Evolutionary conservation across 1,140 invertebrate genomes (phyloP), one percentile per base, ranked within the genome.

Genomic region (Trichomalopsis sarcophagae): DNA sequence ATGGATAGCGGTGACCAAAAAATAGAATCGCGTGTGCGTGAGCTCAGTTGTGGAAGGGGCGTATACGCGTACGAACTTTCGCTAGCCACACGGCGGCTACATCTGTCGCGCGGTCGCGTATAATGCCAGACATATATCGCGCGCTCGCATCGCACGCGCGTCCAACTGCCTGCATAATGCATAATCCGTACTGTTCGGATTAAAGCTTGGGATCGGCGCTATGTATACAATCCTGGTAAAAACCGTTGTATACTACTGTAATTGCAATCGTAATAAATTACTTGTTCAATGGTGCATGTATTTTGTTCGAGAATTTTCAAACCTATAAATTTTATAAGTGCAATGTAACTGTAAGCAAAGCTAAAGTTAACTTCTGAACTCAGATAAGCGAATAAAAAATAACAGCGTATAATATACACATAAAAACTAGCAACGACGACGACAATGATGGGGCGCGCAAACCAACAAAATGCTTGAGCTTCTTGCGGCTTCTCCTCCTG

Each of bases 401-500:
- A 36, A 36, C 4, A 36, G 3, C 33, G 5, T 36, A 36, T 36
- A 36, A 36, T 36, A 36, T 36, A 36, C 33, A 36, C 33, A 4
- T 6, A 6, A 4, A 36, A 36, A 36, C 33, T 36, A 3, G 33
- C 33, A 36, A 36, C 33, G 33, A 36, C 3, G 33, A 6, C 5
- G 33, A 36, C 33, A 6, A 36, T 6, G 33, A 36, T 6, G 33
- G 5, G 33, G 5, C 33, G 33, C 33, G 33, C 33, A 4, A 36
- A 4, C 5, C 33, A 36, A 36, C 33, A 36, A 36, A 44, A 44
- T 44, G 40, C 40, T 44, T 10, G 10, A 44, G 89, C 90, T 91
- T 91, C 92, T 92, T 89, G 89, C 91, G 91, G 89, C 89, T 90
- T 89, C 86, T 88, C 44, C 30, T 30, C 86, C 23, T n/a, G 86